These are phyloP conservation scores for Chelonia mydas DNA, from an alignment of 2,797 vertebrate genomes.

Conservation along the genomic window DNA sequence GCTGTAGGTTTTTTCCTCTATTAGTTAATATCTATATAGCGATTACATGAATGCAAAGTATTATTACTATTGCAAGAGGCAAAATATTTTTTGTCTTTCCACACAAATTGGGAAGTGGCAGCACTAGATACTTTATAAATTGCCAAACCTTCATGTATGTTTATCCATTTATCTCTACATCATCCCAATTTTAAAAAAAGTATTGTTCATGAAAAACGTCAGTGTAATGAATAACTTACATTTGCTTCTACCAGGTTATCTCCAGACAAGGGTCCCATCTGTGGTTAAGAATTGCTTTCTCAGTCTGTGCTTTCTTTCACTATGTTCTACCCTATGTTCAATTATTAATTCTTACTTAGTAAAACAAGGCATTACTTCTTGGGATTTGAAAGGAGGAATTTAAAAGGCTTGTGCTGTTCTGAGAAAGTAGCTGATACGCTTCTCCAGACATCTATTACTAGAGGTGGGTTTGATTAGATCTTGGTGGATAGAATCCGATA, in stretches of 20 bases:
- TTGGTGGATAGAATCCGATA: not conserved
- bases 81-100: constrained; percentile 2
- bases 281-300: not conserved
- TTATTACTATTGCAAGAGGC: not conserved
- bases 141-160: not conserved
- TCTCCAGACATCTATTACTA: constrained; percentile 43
- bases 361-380: not conserved
- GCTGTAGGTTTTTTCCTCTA: not conserved
- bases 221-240: not conserved
- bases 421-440: constrained; percentile 37
- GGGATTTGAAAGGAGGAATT: constrained; percentile 17
- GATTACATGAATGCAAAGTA: not conserved
- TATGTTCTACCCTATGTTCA: not conserved
- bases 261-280: constrained; percentile 9
- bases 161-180: not conserved
- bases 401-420: constrained; percentile 30
- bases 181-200: constrained; percentile 8
- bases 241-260: not conserved
- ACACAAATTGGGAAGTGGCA: not conserved
- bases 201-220: constrained; percentile 1
- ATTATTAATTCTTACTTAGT: not conserved
- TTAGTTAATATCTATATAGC: not conserved
- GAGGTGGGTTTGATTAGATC: constrained; percentile 20
- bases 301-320: not conserved
- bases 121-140: not conserved